Conservation (phyloP, 2,888 invertebrate species). For the Craniophora ligustri region DNA sequence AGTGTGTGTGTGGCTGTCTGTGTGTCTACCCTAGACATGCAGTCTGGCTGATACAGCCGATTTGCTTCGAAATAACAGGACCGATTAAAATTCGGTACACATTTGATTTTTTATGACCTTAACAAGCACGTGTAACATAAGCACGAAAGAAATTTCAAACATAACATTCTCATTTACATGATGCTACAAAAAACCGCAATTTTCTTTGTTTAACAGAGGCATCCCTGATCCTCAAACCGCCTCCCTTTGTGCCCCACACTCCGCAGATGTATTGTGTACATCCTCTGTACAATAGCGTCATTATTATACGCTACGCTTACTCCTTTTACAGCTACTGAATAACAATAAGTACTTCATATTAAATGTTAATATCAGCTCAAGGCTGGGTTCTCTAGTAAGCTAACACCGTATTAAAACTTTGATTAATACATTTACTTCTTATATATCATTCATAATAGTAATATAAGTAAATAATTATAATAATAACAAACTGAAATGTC, state of each 20-base stretch:
- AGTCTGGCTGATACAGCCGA: no score
- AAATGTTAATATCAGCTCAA: not conserved
- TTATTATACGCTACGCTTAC: constrained; percentile 4
- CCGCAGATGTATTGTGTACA: constrained; percentile 1
- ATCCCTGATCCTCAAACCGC: constrained; percentile 20
- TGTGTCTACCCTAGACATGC: no score
- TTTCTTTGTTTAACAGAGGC: constrained; percentile 28
- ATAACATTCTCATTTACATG: constrained; percentile 10
- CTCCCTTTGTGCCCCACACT: not conserved
- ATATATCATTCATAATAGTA: no score
- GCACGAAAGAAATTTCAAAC: constrained; percentile 12
- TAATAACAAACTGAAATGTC: no score
- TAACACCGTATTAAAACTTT: not conserved
- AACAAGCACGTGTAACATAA: no score
- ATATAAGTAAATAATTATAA: no score
- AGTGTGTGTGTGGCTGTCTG: no score
- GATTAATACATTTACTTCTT: not conserved
- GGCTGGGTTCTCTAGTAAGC: no score
- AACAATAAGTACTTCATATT: not conserved
- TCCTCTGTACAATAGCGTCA: not conserved
- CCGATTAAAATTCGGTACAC: no score
- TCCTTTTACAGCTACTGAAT: not conserved
- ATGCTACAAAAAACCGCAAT: constrained; percentile 24
- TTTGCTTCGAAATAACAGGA: no score
- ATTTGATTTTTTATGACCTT: no score